Evolutionary conservation across 2,888 invertebrate species (phyloP).

Genomic region (Aquatica leii): DNA sequence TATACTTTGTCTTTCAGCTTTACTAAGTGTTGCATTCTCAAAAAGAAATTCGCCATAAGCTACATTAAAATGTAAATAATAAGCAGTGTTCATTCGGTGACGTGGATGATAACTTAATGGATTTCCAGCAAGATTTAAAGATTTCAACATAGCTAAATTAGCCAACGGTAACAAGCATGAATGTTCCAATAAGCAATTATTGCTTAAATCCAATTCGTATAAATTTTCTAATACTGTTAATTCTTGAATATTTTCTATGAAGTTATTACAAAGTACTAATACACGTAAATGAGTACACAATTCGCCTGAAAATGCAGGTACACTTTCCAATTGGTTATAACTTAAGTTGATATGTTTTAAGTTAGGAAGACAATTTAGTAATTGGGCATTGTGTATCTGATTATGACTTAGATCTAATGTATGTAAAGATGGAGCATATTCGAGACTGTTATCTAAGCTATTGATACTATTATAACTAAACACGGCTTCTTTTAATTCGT

Average conservation of each 20-base stretch:
- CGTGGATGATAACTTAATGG: slow-evolving; percentile 69
- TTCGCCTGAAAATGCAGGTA: slow-evolving; percentile 67
- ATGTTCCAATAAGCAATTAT: slow-evolving; percentile 71
- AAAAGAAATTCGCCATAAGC: slow-evolving; percentile 63
- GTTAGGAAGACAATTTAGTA: slow-evolving; percentile 67
- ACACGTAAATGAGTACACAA: slow-evolving; percentile 61
- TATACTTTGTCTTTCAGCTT: slow-evolving; percentile 63
- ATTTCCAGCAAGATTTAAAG: slow-evolving; percentile 68
- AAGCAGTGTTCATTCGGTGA: slow-evolving; percentile 65
- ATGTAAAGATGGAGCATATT: slow-evolving; percentile 68
- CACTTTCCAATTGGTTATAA: slow-evolving; percentile 66
- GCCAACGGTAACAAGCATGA: slow-evolving; percentile 65
- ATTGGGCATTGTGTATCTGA: slow-evolving; percentile 64
- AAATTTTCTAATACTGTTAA: slow-evolving; percentile 65
- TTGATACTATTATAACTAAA: slow-evolving; percentile 67
- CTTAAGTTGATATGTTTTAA: slow-evolving; percentile 70
- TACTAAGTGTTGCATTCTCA: slow-evolving; percentile 64
- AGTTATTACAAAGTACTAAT: slow-evolving; percentile 70
- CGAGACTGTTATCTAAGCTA: slow-evolving; percentile 65
- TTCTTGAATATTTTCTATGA: slow-evolving; percentile 68
- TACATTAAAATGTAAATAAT: slow-evolving; percentile 66
- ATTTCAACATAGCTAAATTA: slow-evolving; percentile 64
- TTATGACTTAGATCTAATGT: slow-evolving; percentile 72
- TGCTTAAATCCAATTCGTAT: slow-evolving; percentile 68
- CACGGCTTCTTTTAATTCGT: slow-evolving; percentile 65